Evolutionary conservation across 2,888 invertebrate species (phyloP), one percentile per base, ranked within the genome.

Genomic region (Apodemia hepburni): DNA sequence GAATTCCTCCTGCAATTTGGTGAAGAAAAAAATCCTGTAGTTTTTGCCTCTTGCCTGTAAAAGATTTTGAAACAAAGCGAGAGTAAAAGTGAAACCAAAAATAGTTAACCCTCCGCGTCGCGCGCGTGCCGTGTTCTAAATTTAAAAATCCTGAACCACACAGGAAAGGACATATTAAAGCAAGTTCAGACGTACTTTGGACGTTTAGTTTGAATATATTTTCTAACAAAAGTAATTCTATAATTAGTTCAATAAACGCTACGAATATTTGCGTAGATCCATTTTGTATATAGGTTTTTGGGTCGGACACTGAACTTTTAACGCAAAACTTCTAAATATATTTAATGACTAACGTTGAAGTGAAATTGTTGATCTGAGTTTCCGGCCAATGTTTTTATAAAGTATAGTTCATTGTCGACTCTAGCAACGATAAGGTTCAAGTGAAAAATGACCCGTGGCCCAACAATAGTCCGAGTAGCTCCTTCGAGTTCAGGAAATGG

Each of bases 381-480:
- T 87, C 85, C 86, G 80, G 87, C 80, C 70, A 29, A 15, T 57
- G 54, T 29, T 12, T 15, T 15, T 29, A 47, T 17, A 47, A 7
- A 47, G 0, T n/a, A 15, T 57, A 57, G 51, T 54, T 54, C 27
- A 54, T 54, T 18, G 51, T 29, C 12, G 54, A n/a, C 15, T 57
- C 15, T 7, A 57, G 15, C 15, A 6, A 6, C 3, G 27, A 9
- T 15, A 57, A 29, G n/a, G 29, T 57, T 51, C 8, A n/a, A 58
- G 60, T 60, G 62, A 66, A 68, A 66, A 73, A 90, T 88, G 84
- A 80, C 84, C 64, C 85, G 92, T 51, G 91, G 92, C 9, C 92
- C 92, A 45, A 92, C 91, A 0, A 85, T 92, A 65, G 85, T 93
- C 61, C 82, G 87, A 3, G 84, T 92, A 67, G 78, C 80, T 18